A percentile compares a stretch with the other conserved stretches of the same genome.
These are phyloP conservation scores for Erebia ligea DNA, from an alignment of 2,888 invertebrate genomes.

Conservation along the genomic window DNA sequence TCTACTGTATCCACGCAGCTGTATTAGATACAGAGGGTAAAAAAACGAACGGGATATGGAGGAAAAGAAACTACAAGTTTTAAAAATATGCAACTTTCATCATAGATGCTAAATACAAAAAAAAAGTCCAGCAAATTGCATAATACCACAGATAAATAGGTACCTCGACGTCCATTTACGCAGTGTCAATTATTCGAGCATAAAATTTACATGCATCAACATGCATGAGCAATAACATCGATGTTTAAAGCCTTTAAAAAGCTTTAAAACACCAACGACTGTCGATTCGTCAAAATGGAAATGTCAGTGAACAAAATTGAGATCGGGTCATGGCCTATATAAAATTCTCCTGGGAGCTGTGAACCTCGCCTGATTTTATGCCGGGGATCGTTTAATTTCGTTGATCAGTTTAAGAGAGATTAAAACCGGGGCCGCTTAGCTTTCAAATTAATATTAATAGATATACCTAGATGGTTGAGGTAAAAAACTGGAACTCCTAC, in stretches of 20 bases:
- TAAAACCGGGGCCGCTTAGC: conserved; percentile 3
- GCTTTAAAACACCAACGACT: conserved; percentile 37
- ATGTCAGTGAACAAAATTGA: conserved; percentile 40
- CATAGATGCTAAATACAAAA: neutral
- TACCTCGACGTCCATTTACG: conserved; percentile 23
- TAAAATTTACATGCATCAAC: conserved; percentile 37
- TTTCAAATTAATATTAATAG: neutral
- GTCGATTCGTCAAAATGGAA: conserved; percentile 42
- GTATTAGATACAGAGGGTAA: too few species aligned
- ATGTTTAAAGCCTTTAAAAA: conserved; percentile 32
- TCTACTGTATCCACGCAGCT: too few species aligned
- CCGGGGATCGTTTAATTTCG: conserved; percentile 17
- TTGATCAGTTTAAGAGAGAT: conserved; percentile 13
- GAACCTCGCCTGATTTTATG: conserved; percentile 4
- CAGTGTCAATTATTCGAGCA: conserved; percentile 31
- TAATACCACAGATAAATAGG: too few species aligned
- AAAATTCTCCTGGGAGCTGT: conserved; percentile 18
- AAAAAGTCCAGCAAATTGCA: conserved; percentile 1
- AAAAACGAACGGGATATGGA: too few species aligned
- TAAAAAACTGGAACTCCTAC: too few species aligned
- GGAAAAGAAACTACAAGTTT: too few species aligned
- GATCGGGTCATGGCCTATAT: conserved; percentile 27
- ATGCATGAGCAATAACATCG: conserved; percentile 37
- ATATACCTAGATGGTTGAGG: neutral
- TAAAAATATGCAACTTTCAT: neutral